Base-by-base conservation (phyloP, 2,888 invertebrate genomes). In the Meghimatium bilineatum region DNA sequence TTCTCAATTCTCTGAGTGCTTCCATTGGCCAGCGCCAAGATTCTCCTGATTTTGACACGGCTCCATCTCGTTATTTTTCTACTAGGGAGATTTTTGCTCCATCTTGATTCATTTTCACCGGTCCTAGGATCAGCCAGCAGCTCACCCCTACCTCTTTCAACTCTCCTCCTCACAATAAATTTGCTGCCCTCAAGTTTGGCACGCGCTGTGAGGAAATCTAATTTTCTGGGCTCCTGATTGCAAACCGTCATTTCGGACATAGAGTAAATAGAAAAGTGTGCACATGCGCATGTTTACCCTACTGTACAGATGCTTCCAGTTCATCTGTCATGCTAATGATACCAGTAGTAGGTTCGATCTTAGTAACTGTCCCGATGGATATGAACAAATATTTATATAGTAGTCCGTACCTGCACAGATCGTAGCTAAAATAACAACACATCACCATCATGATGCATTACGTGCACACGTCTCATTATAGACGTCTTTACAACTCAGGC, bases 201-300 rank as follows among this genome's bases (percentile, higher is more conserved):
- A 44, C 44, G 12, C 44, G 44, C 44, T 44, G 44, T 44, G 44
- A 44, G 77, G 32, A 77, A 77, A 77, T 77, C 77, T 36, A 77
- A 77, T 77, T 77, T 60, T 66, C 63, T 38, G 34, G 36, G 60
- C 26, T 5, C 44, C 34, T 66, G 77, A 77, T 63, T 77, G 66
- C 77, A 44, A 34, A 29, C 56, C 63, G 63, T 77, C 63, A 60
- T 60, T 34, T 60, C 36, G 23, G 38, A n/a, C 20, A 77, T 26
- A 44, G 77, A 63, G 63, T 12, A 60, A 63, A 60, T 17, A 77
- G n/a, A 63, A 38, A 34, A 77, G 36, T 26, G 36, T 0, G 34
- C 77, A 76, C 26, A 56, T 17, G 14, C 20, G 17, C 32, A 23
- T 17, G 52, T 49, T 75, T 17, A n/a, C n/a, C n/a, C n/a, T n/a